These are phyloP conservation scores for Drosophila teissieri DNA, from an alignment of 1,140 invertebrate species.

Conservation along the genomic window DNA sequence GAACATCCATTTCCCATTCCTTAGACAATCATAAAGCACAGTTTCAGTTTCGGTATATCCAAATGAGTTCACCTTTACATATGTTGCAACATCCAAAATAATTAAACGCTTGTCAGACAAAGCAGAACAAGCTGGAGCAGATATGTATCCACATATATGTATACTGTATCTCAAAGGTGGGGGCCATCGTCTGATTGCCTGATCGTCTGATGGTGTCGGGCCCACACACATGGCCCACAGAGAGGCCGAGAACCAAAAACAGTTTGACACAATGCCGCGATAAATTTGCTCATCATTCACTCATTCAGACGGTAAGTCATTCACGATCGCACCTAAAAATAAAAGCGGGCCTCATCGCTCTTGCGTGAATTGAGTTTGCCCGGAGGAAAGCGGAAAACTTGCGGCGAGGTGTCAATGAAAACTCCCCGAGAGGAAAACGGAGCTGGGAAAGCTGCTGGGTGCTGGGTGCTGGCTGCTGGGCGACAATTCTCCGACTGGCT, in stretches of 20 bases:
- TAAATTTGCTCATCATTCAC: constrained; percentile 83
- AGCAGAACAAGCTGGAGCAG: constrained; percentile 53
- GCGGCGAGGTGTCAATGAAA: constrained; percentile 72
- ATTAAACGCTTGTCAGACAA: constrained; percentile 83
- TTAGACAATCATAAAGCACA: too few relatives aligned
- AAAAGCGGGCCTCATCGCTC: constrained; percentile 76
- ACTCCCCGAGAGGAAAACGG: constrained; percentile 17
- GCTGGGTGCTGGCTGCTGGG: neutral
- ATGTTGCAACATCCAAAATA: too few relatives aligned
- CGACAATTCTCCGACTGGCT: constrained; percentile 66
- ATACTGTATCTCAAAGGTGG: neutral
- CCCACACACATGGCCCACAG: constrained; percentile 63
- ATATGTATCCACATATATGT: constrained; percentile 23
- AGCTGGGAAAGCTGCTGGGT: constrained; percentile 31
- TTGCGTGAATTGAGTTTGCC: constrained; percentile 12
- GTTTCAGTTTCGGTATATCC: too few relatives aligned
- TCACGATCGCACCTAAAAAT: constrained; percentile 75
- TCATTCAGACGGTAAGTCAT: constrained; percentile 78
- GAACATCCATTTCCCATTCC: too few relatives aligned
- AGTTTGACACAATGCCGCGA: constrained; percentile 80
- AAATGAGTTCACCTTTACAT: too few relatives aligned
- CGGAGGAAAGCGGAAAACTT: constrained; percentile 36
- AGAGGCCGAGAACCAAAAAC: constrained; percentile 41
- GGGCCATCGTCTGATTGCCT: neutral
- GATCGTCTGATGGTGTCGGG: constrained; percentile 2